Conservation (phyloP, 2,113 vertebrate species). For the Steatornis caripensis region DNA sequence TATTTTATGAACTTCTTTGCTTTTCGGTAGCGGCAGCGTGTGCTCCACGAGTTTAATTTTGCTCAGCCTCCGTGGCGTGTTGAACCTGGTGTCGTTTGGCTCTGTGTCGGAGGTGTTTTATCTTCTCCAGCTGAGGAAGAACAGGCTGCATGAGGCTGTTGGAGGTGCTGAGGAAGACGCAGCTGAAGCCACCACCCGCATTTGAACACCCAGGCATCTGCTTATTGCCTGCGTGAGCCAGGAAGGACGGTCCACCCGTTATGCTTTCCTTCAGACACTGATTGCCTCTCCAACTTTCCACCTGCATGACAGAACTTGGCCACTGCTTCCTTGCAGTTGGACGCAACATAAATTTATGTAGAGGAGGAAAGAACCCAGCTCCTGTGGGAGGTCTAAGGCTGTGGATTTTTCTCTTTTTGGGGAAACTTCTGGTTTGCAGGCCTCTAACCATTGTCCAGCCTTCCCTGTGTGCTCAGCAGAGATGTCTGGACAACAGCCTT, state of each 20-base stretch:
- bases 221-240: background rate
- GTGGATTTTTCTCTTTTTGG: background rate
- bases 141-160: fast-evolving
- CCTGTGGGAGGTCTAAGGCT: background rate
- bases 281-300: background rate
- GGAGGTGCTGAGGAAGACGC: background rate
- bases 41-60: background rate
- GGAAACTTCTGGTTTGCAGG: background rate
- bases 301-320: background rate
- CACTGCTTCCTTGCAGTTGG: background rate
- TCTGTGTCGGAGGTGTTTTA: fast-evolving
- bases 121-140: background rate
- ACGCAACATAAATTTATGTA: background rate
- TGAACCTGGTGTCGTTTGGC: background rate
- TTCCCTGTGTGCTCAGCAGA: background rate
- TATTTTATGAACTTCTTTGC: background rate
- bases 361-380: background rate
- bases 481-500: background rate
- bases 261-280: background rate
- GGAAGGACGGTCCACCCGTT: background rate
- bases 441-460: background rate
- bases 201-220: background rate
- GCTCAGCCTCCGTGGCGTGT: fast-evolving
- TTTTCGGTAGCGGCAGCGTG: background rate
- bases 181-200: background rate